Evolutionary conservation across 2,113 vertebrate species (phyloP).

Genomic region (Oreocharis arfaki): DNA sequence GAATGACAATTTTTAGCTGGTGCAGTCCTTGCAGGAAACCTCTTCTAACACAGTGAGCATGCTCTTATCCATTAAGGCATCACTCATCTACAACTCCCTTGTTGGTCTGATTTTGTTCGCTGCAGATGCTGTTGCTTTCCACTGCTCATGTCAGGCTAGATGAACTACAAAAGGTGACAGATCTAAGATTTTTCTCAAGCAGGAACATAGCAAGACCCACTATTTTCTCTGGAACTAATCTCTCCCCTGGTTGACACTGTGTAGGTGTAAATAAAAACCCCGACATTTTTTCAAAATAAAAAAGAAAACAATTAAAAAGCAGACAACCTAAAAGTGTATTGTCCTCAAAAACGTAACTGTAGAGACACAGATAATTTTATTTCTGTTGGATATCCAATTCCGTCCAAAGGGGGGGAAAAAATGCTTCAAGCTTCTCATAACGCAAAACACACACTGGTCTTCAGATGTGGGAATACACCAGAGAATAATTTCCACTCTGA

Average conservation of each 20-base stretch:
- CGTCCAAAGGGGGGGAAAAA: neutral
- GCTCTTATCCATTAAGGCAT: neutral
- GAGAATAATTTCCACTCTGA: neutral
- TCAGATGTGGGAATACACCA: constrained; percentile 14
- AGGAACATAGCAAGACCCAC: neutral
- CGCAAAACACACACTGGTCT: neutral
- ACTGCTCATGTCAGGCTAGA: neutral
- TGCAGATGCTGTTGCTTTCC: neutral
- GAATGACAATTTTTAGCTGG: neutral
- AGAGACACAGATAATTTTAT: neutral
- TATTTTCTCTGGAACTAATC: neutral
- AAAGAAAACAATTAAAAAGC: neutral
- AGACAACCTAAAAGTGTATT: neutral
- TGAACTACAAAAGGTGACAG: neutral
- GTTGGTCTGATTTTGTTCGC: neutral
- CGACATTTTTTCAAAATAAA: neutral
- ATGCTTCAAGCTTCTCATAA: neutral
- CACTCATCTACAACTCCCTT: neutral
- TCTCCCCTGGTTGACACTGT: neutral
- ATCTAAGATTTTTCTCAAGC: neutral
- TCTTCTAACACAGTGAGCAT: neutral
- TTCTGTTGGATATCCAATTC: neutral
- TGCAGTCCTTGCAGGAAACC: neutral
- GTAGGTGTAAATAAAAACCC: neutral
- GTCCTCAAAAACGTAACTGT: neutral